A percentile compares a stretch with the other conserved stretches of the same genome.
phyloP scores from a whole-genome alignment of 30 jellyfish, hydroid and myxozoan genomes.

The Turritopsis rubra region DNA sequence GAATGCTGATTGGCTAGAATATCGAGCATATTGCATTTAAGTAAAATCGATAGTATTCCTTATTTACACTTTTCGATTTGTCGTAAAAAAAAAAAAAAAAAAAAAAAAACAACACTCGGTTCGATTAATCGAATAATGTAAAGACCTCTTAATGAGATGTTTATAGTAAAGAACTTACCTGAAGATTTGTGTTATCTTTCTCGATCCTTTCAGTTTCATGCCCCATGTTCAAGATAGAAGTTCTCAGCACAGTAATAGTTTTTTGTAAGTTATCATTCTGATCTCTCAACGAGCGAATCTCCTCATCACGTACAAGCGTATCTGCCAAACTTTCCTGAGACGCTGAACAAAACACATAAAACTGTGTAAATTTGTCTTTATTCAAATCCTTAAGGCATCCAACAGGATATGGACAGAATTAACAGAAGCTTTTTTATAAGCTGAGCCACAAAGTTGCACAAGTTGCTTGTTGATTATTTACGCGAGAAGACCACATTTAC shows the following conservation, averaged over 20 bases:
- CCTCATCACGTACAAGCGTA: slow-evolving; percentile 8
- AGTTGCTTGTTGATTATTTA: too few relatives aligned
- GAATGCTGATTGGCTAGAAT: too few relatives aligned
- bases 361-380: background rate
- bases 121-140: too few relatives aligned
- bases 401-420: background rate
- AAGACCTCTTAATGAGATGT: too few relatives aligned
- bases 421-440: too few relatives aligned
- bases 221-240: slow-evolving; percentile 31
- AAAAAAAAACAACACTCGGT: too few relatives aligned
- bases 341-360: background rate
- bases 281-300: slow-evolving; percentile 3
- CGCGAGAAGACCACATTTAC: too few relatives aligned
- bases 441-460: too few relatives aligned
- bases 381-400: background rate
- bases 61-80: too few relatives aligned
- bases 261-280: background rate
- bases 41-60: too few relatives aligned
- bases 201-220: slow-evolving; percentile 15
- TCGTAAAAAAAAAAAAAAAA: too few relatives aligned
- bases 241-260: slow-evolving; percentile 14
- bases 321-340: slow-evolving; percentile 22
- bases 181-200: background rate
- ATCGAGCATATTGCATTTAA: too few relatives aligned
- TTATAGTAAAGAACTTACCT: background rate